Evolutionary conservation across 1,140 invertebrate species (phyloP), one percentile per base, ranked within the genome.

Genomic region (Scaptomyza graminum): DNA sequence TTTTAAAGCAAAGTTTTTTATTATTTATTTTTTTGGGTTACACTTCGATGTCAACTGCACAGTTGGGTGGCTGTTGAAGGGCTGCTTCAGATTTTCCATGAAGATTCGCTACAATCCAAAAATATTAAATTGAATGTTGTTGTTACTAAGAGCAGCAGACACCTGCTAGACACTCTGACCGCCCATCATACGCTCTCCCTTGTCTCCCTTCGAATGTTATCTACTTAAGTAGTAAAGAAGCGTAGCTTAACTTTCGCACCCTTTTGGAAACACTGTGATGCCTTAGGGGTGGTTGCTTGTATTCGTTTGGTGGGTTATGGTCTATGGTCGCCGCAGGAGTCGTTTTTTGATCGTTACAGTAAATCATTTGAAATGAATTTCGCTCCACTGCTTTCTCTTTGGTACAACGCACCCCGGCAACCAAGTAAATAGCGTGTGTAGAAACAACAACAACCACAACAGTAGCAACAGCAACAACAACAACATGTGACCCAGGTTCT

Each of bases 351-450:
- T 87, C 83, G 79, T 87, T 88, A 88, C 75, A 87, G 83, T 87
- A 87, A 88, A 87, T 87, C 83, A 87, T 87, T 79, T 66, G 68
- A 88, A 87, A 87, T 82, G 83, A 88, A 82, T 83, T 87, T 88
- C 83, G 67, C 78, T 79, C 65, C 56, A 61, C 60, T 71, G 68
- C 54, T 34, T 56, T 73, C 64, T 61, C 72, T 69, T 64, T 61
- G 49, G 49, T 18, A 31, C 25, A 28, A 31, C 37, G 54, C 61
- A 67, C 56, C 60, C 66, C 52, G 59, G 49, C 61, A 60, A 83
- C 65, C 73, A 71, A 79, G 62, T 82, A 75, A 80, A 82, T 82
- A 87, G 78, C 78, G 77, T 79, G 82, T 77, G 69, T 39, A 25
- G 37, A 63, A 13, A 50, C 61, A 76, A 70, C 70, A 59, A 46